These are phyloP conservation scores for Ochotona curzoniae DNA, from an alignment of 2,113 vertebrate species.

Conservation along the genomic window DNA sequence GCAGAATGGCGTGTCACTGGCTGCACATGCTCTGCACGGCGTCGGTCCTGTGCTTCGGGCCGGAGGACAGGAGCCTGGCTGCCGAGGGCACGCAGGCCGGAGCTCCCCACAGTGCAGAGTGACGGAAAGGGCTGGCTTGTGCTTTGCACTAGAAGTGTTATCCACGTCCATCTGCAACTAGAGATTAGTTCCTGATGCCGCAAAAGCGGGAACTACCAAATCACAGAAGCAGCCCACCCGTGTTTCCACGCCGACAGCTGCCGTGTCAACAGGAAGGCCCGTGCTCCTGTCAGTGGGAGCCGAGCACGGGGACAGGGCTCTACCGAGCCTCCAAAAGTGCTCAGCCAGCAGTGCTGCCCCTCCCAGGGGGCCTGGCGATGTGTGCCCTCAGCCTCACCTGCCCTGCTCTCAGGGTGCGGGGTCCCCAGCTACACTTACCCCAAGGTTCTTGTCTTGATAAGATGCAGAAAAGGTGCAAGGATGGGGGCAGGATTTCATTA, in stretches of 20 bases:
- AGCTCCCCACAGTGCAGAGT: conserved; percentile 58
- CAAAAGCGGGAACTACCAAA: conserved; percentile 80
- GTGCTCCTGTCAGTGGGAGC: conserved; percentile 47
- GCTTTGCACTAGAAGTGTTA: conserved; percentile 68
- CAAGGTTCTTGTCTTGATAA: too few relatives aligned
- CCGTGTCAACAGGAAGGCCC: conserved; percentile 56
- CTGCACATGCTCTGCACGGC: background rate
- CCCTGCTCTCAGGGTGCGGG: too few relatives aligned
- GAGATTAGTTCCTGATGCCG: conserved; percentile 75
- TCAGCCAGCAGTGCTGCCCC: too few relatives aligned
- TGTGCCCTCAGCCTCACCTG: too few relatives aligned
- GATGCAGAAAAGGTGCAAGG: too few relatives aligned
- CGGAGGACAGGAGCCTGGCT: background rate
- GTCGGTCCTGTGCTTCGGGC: conserved; percentile 18
- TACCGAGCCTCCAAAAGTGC: too few relatives aligned
- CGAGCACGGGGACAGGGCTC: too few relatives aligned
- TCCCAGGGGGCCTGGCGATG: too few relatives aligned
- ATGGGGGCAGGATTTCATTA: too few relatives aligned
- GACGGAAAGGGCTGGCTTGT: conserved; percentile 64
- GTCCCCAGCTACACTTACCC: too few relatives aligned
- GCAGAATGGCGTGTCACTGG: background rate
- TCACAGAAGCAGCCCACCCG: conserved; percentile 64
- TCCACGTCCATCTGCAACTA: conserved; percentile 72
- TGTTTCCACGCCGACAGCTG: conserved; percentile 66
- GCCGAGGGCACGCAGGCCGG: conserved; percentile 77